These are phyloP conservation scores for Camelus dromedarius DNA, from an alignment of 2,113 vertebrate species.

Conservation along the genomic window DNA sequence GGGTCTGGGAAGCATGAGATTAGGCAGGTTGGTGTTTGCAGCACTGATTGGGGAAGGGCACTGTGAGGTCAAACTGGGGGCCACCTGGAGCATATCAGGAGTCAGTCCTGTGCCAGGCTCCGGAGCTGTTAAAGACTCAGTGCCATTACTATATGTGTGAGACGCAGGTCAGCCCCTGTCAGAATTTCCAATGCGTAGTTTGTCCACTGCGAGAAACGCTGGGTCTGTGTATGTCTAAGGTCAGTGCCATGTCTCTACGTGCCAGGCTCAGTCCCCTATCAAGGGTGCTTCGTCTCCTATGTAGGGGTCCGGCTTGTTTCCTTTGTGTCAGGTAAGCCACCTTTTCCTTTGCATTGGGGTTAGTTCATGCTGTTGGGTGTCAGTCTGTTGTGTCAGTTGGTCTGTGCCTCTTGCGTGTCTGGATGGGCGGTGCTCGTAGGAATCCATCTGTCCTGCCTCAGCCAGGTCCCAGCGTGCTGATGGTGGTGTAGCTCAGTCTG, in stretches of 20 bases:
- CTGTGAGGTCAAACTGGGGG: neutral
- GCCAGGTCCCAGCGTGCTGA: conserved; percentile 93
- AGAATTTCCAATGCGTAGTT: neutral
- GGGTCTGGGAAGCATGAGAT: neutral
- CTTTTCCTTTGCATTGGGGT: neutral
- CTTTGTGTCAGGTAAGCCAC: neutral
- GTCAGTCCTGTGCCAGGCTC: neutral
- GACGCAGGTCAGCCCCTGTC: neutral
- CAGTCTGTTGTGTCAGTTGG: neutral
- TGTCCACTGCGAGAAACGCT: neutral
- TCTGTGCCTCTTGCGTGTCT: neutral
- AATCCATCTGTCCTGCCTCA: conserved; percentile 64
- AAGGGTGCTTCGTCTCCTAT: neutral
- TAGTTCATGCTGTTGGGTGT: neutral
- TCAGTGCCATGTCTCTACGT: neutral
- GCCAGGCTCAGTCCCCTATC: neutral
- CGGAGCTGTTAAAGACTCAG: neutral
- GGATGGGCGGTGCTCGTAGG: neutral
- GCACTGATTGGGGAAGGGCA: neutral
- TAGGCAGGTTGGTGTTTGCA: conserved; percentile 29
- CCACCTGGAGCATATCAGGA: neutral
- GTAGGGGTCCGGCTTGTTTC: neutral
- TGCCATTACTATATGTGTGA: neutral
- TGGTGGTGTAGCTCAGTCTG: conserved; percentile 96
- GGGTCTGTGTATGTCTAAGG: neutral